Evolutionary conservation across 2,888 invertebrate genomes (phyloP), one percentile per base, ranked within the genome.

Genomic region (Dynastes hyllus): DNA sequence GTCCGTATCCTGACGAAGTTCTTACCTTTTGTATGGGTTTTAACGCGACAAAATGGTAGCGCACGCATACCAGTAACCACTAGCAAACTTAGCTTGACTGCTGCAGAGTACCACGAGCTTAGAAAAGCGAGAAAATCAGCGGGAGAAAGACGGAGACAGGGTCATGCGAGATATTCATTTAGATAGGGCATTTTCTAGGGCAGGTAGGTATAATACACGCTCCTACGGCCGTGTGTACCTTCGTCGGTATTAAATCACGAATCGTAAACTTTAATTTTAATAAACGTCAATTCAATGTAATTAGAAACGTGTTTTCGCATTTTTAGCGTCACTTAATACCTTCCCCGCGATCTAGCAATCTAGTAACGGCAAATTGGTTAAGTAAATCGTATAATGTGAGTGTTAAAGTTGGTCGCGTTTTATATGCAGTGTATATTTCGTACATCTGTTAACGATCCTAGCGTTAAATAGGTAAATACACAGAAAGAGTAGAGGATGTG

Each of bases 121-220:
- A 45, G 45, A 45, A 45, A 45, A 45, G 45, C 45, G 45, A 45
- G 9, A 11, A 45, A 45, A 45, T 45, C 45, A 3, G 9, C 22
- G 29, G 11, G 61, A 11, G n/a, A 8, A 37, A 32, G 29, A 29
- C 13, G 11, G 32, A 11, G 53, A 22, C 13, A 50, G 71, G 84
- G 84, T 85, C 84, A 84, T 84, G 83, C 83, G 82, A 85, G 83
- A 84, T 85, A 81, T 83, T 85, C 85, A 84, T 85, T 85, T 84
- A 84, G 85, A 85, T 85, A 84, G 22, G 81, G 70, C 81, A 82
- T 81, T 82, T 83, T 84, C 32, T 82, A 22, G 80, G 80, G 80
- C 79, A 77, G 55, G 13, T 37, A 11, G 37, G n/a, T 58, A 6
- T 16, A 5, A 65, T 32, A 29, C 37, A 4, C 63, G 65, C 0